Evolutionary conservation across 2,797 vertebrate genomes (phyloP).

Genomic region (Phrynocephalus guinanensis): DNA sequence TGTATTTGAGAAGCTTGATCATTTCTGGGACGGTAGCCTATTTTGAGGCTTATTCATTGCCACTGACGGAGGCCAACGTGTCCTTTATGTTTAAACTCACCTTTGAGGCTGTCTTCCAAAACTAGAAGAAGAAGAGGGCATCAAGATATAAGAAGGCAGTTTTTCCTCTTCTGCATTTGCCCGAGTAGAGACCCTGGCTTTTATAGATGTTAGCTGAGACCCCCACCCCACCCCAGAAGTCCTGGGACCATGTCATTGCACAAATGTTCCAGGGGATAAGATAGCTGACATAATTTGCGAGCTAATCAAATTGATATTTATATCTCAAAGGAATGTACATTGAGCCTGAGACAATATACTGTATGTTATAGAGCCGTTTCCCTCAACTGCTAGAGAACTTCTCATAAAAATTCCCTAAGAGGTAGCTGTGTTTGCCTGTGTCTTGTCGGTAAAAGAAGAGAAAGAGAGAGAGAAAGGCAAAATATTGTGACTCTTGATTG

Average conservation of each 20-base stretch:
- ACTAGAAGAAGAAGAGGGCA: slow-evolving; percentile 29
- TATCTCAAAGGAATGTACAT: slow-evolving; percentile 61
- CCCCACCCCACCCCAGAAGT: slow-evolving; percentile 61
- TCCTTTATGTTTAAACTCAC: slow-evolving; percentile 45
- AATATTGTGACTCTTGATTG: no score
- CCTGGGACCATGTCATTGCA: slow-evolving; percentile 51
- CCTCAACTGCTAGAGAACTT: slow-evolving; percentile 14
- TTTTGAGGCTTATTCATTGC: background rate
- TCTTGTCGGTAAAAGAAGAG: no score
- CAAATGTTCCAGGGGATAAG: slow-evolving; percentile 58
- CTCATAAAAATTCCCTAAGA: background rate
- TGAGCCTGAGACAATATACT: slow-evolving; percentile 65
- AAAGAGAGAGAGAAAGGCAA: no score
- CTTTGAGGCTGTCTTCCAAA: slow-evolving; percentile 44
- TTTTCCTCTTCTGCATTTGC: slow-evolving; percentile 49
- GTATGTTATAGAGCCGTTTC: slow-evolving; percentile 52
- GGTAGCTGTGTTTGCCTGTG: no score
- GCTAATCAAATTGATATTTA: slow-evolving; percentile 74
- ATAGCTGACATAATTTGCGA: slow-evolving; percentile 66
- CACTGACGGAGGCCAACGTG: background rate
- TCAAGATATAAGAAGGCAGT: slow-evolving; percentile 31
- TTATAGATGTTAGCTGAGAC: slow-evolving; percentile 63
- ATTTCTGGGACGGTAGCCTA: slow-evolving; percentile 1
- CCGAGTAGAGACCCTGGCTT: slow-evolving; percentile 48
- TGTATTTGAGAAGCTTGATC: background rate